A percentile compares a stretch with the other conserved stretches of the same genome.
Conservation (phyloP, 2,797 vertebrate species). For the Chelmon rostratus region DNA sequence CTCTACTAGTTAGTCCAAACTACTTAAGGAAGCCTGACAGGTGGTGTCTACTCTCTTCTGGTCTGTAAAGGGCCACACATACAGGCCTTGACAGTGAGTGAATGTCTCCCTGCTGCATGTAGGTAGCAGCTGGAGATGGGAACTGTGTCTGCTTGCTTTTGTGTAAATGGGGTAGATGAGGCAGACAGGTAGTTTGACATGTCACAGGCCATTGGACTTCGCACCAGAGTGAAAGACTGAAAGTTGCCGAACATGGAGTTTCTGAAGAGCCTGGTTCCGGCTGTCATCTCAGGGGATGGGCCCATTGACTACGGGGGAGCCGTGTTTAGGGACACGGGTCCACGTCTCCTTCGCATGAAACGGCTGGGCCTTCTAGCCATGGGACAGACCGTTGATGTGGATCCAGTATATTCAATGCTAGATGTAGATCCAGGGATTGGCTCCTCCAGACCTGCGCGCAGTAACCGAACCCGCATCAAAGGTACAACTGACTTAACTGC, state of each 20-base stretch:
- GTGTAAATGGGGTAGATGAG: conserved; percentile 52
- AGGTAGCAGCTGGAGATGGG: conserved; percentile 25
- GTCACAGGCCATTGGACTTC: conserved; percentile 40
- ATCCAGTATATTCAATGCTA: conserved; percentile 47
- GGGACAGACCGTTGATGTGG: conserved; percentile 88
- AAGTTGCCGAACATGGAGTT: conserved; percentile 89
- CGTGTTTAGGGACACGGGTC: conserved; percentile 83
- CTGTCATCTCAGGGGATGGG: conserved; percentile 86
- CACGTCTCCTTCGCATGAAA: conserved; percentile 91
- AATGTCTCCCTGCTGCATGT: conserved; percentile 27
- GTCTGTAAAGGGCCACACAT: conserved; percentile 20
- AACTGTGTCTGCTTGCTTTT: conserved; percentile 18
- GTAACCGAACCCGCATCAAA: conserved; percentile 76
- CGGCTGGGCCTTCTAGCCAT: conserved; percentile 87
- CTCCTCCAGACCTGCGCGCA: conserved; percentile 51
- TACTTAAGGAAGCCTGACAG: conserved; percentile 48
- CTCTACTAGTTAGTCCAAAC: conserved; percentile 41
- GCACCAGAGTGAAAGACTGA: conserved; percentile 51
- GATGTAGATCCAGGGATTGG: conserved; percentile 40
- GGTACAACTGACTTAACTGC: conserved; percentile 74
- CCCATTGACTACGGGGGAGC: conserved; percentile 77
- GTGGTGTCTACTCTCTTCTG: conserved; percentile 44
- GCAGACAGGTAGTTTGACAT: conserved; percentile 37
- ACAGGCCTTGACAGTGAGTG: conserved; percentile 20
- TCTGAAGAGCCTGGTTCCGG: conserved; percentile 92